These are phyloP conservation scores for Callaeas wilsoni DNA, from an alignment of 2,113 vertebrate genomes.

Conservation along the genomic window DNA sequence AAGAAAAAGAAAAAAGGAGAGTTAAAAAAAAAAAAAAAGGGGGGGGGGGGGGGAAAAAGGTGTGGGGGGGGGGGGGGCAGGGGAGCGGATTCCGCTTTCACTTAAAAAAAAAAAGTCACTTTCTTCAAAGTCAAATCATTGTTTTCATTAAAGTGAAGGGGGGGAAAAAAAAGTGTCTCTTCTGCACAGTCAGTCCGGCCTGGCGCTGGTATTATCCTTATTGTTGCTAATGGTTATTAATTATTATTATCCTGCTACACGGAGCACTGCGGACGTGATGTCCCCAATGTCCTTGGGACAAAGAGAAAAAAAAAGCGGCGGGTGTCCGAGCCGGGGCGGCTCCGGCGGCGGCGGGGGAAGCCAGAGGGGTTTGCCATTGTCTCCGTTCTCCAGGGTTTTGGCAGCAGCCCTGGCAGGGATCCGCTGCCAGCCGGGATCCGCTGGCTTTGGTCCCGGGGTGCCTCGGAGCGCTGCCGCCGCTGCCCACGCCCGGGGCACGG, in stretches of 20 bases:
- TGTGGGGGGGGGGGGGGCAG: conserved; percentile 18
- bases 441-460: neutral
- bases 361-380: neutral
- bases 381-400: rapidly evolving
- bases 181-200: conserved; percentile 72
- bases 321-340: conserved; percentile 26
- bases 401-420: neutral
- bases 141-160: conserved; percentile 77
- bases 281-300: conserved; percentile 79
- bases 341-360: neutral
- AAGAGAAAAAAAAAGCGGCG: neutral
- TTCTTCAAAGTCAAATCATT: conserved; percentile 99
- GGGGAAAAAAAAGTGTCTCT: conserved; percentile 62
- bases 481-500: neutral
- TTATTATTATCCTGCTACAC: conserved; percentile 77
- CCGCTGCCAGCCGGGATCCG: neutral
- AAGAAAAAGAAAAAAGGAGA: conserved; percentile 90
- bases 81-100: conserved; percentile 82
- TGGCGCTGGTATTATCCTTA: conserved; percentile 75
- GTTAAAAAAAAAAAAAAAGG: conserved; percentile 65
- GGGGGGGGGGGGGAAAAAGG: conserved; percentile 35
- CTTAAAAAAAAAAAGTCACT: conserved; percentile 97
- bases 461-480: neutral
- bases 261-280: conserved; percentile 77
- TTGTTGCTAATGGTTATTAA: conserved; percentile 86